Evolutionary conservation across 30 jellyfish, hydroid and myxozoan species (phyloP).

Genomic region (Nemopilema nomurai): DNA sequence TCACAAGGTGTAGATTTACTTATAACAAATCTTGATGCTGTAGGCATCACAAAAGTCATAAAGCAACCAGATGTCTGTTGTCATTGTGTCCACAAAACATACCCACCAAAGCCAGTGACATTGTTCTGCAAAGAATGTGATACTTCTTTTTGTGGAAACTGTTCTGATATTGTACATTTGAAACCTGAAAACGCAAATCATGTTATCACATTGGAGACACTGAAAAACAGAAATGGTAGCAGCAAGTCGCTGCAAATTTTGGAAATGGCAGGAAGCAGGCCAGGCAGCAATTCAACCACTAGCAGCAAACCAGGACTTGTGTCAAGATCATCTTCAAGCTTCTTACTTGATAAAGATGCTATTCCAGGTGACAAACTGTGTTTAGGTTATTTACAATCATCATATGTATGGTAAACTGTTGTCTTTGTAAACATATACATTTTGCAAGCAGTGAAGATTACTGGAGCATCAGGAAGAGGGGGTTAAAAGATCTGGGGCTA

Average conservation of each 20-base stretch:
- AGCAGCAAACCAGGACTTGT: not conserved
- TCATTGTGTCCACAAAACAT: conserved; percentile 55
- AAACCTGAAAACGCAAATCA: conserved; percentile 67
- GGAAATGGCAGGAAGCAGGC: conserved; percentile 7
- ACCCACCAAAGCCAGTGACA: conserved; percentile 77
- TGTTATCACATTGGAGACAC: conserved; percentile 41
- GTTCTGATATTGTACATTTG: conserved; percentile 66
- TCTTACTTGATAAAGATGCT: conserved; percentile 23
- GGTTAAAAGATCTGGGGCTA: too few relatives aligned
- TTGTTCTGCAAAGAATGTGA: conserved; percentile 69
- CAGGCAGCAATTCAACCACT: not conserved
- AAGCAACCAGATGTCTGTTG: conserved; percentile 44
- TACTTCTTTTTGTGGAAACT: conserved; percentile 61
- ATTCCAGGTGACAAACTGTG: conserved; percentile 54
- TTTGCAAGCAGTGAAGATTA: too few relatives aligned
- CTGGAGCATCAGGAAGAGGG: too few relatives aligned
- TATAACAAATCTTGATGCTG: conserved; percentile 48
- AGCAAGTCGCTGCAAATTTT: not conserved
- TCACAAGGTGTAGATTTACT: conserved; percentile 52
- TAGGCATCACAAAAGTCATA: conserved; percentile 34
- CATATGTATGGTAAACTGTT: too few relatives aligned
- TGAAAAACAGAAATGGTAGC: conserved; percentile 1
- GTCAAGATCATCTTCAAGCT: conserved; percentile 61
- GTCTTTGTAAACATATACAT: too few relatives aligned
- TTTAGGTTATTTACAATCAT: too few relatives aligned